Conservation (phyloP, 2,888 invertebrate genomes). For the Drosophila glabriapex region DNA sequence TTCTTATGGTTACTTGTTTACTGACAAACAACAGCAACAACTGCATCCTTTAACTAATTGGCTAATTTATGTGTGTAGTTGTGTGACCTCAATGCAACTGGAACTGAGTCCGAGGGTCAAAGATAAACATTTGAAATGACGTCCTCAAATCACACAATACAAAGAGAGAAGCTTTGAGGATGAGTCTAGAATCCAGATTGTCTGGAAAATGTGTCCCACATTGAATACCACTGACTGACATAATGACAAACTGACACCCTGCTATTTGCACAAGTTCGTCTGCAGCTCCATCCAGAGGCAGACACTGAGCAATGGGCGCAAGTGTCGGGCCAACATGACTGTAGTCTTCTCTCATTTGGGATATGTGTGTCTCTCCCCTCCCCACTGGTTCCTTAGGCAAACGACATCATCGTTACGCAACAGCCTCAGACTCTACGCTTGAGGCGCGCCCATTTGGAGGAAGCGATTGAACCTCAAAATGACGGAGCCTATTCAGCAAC, state of each 20-base stretch:
- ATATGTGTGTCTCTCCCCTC: constrained; percentile 2
- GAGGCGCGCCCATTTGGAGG: constrained; percentile 19
- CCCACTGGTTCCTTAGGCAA: neutral
- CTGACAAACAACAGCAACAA: constrained; percentile 13
- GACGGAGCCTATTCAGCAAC: constrained; percentile 13
- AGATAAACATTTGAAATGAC: constrained; percentile 4
- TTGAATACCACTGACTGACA: constrained; percentile 25
- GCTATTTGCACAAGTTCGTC: constrained; percentile 24
- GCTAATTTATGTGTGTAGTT: constrained; percentile 43
- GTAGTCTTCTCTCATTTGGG: neutral
- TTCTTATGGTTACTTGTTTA: constrained; percentile 28
- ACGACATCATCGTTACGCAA: constrained; percentile 31
- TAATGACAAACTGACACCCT: constrained; percentile 25
- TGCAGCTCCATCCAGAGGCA: constrained; percentile 23
- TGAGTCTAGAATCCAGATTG: constrained; percentile 1
- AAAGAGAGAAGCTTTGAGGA: neutral
- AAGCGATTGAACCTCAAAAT: constrained; percentile 52
- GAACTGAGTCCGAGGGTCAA: constrained; percentile 1
- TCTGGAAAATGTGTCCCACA: constrained; percentile 14
- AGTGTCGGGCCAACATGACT: constrained; percentile 40
- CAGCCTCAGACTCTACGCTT: constrained; percentile 11
- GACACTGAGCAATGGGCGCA: constrained; percentile 49
- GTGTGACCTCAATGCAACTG: constrained; percentile 6
- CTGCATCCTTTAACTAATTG: constrained; percentile 11
- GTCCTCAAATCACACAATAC: constrained; percentile 16